Evolutionary conservation across 2,797 vertebrate species (phyloP), one percentile per base, ranked within the genome.

Genomic region (Fringilla coelebs): DNA sequence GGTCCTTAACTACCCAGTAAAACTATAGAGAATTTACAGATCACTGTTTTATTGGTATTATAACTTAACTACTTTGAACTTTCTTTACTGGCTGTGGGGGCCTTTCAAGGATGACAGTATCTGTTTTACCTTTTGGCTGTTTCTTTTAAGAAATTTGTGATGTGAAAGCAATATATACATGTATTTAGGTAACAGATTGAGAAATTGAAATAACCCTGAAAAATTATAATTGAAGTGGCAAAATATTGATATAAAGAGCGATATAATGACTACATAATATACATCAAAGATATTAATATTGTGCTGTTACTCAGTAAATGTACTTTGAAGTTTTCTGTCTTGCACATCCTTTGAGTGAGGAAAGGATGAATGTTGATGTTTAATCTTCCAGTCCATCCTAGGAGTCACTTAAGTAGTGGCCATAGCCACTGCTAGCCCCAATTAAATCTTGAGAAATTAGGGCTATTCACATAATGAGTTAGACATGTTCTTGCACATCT

Each of bases 1-100:
- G 96, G 61, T 94, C 83, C 97, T 95, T 96, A 97, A 96, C 61
- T 93, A 68, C 58, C 41, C 70, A 63, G 83, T 96, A 97, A 95
- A 94, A 81, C 63, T 67, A 82, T 68, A 86, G 95, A 86, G 85
- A 95, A 96, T 94, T 97, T 97, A 94, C 80, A 94, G 89, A 91
- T 91, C 41, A 8, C 58, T 80, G 21, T 89, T 98, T 96, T 93
- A 96, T 90, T 96, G 82, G 46, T 63, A 26, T 82, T 88, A 78
- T 92, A 97, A 94, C 86, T 94, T 90, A 67, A 73, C 41, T 45
- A 60, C n/a, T 85, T 91, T 84, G 90, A 95, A 96, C 61, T 79
- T 94, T 93, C 62, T 68, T 85, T 97, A 61, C 72, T 78, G 41
- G 45, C 51, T 94, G 71, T 67, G 88, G 36, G 95, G 80, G 61